Evolutionary conservation across 2,888 invertebrate genomes (phyloP), one percentile per base, ranked within the genome.

Genomic region (Cephonodes hylas): DNA sequence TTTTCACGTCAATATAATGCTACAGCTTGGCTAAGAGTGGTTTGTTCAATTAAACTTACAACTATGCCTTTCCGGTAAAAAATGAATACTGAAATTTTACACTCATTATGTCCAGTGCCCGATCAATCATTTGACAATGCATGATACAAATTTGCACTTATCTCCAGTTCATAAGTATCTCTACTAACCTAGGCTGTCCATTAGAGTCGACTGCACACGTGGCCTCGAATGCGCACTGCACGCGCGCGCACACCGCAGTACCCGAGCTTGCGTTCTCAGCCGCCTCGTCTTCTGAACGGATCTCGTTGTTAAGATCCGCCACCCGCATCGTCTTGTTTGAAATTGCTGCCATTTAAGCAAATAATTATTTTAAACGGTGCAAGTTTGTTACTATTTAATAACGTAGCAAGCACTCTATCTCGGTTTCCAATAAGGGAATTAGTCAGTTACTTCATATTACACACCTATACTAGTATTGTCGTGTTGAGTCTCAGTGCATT

Each of bases 201-300:
- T 95, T 95, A 0, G 95, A 94, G 59, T 96, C 96, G 42, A 96
- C 93, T 64, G 96, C 96, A 86, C 98, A 98, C 0, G 96, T 95
- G 7, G 97, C 97, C 65, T 97, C 97, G 81, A 95, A 97, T 67
- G 96, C 96, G 84, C 98, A 98, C 68, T 95, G 95, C 66, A 97
- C 95, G 66, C 96, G 94, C 60, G 95, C 95, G 84, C 97, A 97
- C 3, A 95, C 95, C 59, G 95, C 95, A 18, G 93, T 94, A 60
- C 95, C 95, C 0, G 79, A 70, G 25, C 86, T 86, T 0, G 87
- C 79, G 42, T 80, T 84, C 66, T 88, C 89, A 0, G 74, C 77
- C 2, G 72, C 74, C 1, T 88, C 89, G 0, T 87, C 89, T 0
- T 77, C 78, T 0, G 79, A 71, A 0, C 81, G 81, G 34, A 91